phyloP scores from a whole-genome alignment of 2,113 vertebrate genomes.

The Megaleporinus macrocephalus region DNA sequence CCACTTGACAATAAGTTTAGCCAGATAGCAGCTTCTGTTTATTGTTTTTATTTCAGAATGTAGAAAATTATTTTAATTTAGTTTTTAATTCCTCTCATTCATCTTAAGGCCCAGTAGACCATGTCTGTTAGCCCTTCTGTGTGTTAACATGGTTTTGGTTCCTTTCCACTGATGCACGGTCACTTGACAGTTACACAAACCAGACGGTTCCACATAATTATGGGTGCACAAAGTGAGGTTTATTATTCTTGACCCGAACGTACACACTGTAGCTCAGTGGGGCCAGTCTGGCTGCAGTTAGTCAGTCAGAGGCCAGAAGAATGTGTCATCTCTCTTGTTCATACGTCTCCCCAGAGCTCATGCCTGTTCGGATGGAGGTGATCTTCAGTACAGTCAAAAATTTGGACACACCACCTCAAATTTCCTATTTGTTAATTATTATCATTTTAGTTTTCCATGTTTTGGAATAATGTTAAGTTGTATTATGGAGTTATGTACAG shows the following conservation, averaged over 20 bases:
- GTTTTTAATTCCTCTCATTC: neutral
- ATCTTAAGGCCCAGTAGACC: neutral
- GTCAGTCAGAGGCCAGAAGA: neutral
- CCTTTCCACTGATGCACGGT: neutral
- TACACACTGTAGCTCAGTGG: neutral
- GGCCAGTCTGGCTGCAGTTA: neutral
- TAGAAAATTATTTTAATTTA: too few species aligned
- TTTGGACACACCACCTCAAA: too few species aligned
- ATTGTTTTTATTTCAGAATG: too few species aligned
- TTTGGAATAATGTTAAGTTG: too few species aligned
- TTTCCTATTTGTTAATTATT: too few species aligned
- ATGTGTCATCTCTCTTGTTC: constrained; percentile 3
- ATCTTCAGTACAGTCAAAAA: too few species aligned
- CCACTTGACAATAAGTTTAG: neutral
- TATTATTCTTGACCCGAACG: constrained; percentile 24
- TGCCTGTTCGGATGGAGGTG: neutral
- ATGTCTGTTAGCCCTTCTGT: neutral
- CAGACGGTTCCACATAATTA: constrained; percentile 13
- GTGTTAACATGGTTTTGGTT: neutral
- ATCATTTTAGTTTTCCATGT: too few species aligned
- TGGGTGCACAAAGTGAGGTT: constrained; percentile 1
- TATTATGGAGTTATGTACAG: too few species aligned
- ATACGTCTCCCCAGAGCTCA: neutral
- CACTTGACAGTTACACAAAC: neutral
- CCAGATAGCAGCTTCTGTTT: too few species aligned